Conservation (phyloP, 2,888 invertebrate genomes). For the Drosophila rubida region DNA sequence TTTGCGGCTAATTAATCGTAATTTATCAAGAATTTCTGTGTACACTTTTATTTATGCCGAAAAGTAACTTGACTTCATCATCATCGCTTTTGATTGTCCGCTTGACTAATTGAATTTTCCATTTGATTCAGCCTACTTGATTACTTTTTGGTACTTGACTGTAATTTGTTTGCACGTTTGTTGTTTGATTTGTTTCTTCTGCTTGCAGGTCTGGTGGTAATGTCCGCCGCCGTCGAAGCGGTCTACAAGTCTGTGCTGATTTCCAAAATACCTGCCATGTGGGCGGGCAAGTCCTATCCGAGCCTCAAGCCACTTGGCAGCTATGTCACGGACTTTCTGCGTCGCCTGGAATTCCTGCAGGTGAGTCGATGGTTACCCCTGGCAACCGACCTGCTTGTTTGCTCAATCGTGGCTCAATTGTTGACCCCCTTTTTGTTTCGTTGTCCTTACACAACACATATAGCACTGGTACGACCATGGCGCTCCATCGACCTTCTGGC, state of each 20-base stretch:
- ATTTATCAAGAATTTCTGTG: background rate
- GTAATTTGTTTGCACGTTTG: background rate
- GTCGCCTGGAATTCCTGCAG: slow-evolving; percentile 93
- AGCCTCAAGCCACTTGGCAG: slow-evolving; percentile 95
- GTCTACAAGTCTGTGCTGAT: slow-evolving; percentile 93
- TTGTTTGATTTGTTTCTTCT: background rate
- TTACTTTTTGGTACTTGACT: background rate
- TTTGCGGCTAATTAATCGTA: background rate
- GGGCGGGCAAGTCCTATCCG: slow-evolving; percentile 95
- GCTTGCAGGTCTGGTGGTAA: slow-evolving; percentile 91
- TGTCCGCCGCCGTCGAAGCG: slow-evolving; percentile 94
- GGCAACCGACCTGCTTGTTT: slow-evolving; percentile 37
- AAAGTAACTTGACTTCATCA: slow-evolving; percentile 18
- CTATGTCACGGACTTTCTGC: slow-evolving; percentile 94
- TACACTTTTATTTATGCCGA: slow-evolving; percentile 15
- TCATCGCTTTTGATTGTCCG: slow-evolving; percentile 26
- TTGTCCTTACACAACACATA: background rate
- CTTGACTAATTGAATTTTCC: slow-evolving; percentile 33
- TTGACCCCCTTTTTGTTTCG: slow-evolving; percentile 27
- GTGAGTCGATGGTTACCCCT: slow-evolving; percentile 84
- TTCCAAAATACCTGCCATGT: slow-evolving; percentile 92
- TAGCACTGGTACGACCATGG: slow-evolving; percentile 91
- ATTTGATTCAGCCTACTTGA: slow-evolving; percentile 40
- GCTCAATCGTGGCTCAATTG: slow-evolving; percentile 15
- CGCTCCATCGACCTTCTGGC: slow-evolving; percentile 93